Evolutionary conservation across 2,888 invertebrate genomes (phyloP), one percentile per base, ranked within the genome.

Genomic region (Platycheirus rosarum): DNA sequence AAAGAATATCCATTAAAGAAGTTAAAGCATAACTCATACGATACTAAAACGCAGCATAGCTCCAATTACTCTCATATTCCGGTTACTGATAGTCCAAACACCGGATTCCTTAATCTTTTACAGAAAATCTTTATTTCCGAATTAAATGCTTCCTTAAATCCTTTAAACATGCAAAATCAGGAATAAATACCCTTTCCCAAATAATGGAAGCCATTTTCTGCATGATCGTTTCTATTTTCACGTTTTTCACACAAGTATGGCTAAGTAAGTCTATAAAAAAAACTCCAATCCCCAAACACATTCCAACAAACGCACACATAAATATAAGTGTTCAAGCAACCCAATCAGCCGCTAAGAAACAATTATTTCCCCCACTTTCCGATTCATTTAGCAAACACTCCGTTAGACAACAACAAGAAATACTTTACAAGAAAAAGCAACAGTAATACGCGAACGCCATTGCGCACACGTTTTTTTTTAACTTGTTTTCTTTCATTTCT

Each of bases 161-260:
- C n/a, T n/a, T n/a, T n/a, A n/a, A n/a, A n/a, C n/a, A n/a, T n/a
- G n/a, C n/a, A n/a, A n/a, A n/a, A n/a, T n/a, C n/a, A n/a, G n/a
- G n/a, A n/a, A n/a, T n/a, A n/a, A 37, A 55, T 14, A 29, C 70
- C 35, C 69, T 23, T 62, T 23, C 11, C 26, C 77, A 77, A 77
- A 73, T 77, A 77, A 73, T 77, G 82, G 82, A 49, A 77, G 82
- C 82, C 82, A 82, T 82, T 82, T 82, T 82, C 82, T 82, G 82
- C 71, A 77, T 82, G 77, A 82, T 82, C 77, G 71, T 82, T 68
- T 82, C 82, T 73, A 77, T 82, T 82, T 82, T 77, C 77, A 68
- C 71, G 71, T 77, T 71, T 44, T 68, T 71, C 77, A 26, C 71
- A 71, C 71, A 77, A 66, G 66, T 44, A 60, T 55, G 71, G 55